Evolutionary conservation across 1,140 invertebrate genomes (phyloP).

Genomic region (Drosophila melanica): DNA sequence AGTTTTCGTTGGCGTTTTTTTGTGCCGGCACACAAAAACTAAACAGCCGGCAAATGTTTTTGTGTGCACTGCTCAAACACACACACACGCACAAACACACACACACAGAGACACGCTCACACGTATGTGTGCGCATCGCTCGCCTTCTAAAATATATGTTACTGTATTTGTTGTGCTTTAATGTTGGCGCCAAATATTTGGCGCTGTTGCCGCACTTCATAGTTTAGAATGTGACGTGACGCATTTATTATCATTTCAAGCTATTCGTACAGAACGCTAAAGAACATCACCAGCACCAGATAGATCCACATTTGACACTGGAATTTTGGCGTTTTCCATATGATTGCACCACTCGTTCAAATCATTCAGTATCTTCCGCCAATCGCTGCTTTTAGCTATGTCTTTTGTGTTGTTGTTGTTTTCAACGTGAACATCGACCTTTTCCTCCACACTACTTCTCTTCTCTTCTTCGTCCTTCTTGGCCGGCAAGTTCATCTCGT

Average conservation of each 20-base stretch:
- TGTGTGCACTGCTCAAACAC: slow-evolving; percentile 16
- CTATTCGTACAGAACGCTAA: background rate
- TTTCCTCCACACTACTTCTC: background rate
- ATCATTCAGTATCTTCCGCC: slow-evolving; percentile 17
- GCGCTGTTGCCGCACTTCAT: slow-evolving; percentile 65
- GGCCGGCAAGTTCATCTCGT: background rate
- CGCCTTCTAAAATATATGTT: slow-evolving; percentile 12
- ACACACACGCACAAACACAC: background rate
- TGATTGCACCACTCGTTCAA: slow-evolving; percentile 20
- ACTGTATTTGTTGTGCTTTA: slow-evolving; percentile 60
- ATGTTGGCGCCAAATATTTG: slow-evolving; percentile 72
- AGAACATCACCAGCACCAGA: background rate
- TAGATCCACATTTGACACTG: background rate
- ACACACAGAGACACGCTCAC: background rate
- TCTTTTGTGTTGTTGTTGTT: background rate
- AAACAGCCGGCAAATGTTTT: slow-evolving; percentile 73
- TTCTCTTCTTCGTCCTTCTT: background rate
- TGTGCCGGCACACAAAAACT: slow-evolving; percentile 72
- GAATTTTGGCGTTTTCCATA: background rate
- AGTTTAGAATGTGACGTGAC: slow-evolving; percentile 30
- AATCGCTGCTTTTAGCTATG: background rate
- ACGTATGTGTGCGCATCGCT: background rate
- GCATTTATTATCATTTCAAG: slow-evolving; percentile 15
- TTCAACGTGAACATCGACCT: background rate
- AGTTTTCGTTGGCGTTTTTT: slow-evolving; percentile 63